These are phyloP conservation scores for Actinostola sp. DNA, from an alignment of 92 coral and sea anemone species.

Conservation along the genomic window DNA sequence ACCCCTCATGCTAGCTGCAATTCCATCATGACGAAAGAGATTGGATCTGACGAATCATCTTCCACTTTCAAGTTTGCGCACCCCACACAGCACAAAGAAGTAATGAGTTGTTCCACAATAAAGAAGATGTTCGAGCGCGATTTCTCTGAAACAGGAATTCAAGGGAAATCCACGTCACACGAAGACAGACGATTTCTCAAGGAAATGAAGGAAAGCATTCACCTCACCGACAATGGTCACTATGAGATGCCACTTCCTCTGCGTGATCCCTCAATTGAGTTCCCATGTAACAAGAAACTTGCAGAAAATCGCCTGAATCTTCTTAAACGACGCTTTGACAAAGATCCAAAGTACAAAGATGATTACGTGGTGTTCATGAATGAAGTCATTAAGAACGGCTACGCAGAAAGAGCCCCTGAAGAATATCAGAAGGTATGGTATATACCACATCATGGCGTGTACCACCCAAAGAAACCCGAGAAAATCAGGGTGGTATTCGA, in stretches of 20 bases:
- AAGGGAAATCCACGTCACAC: background rate
- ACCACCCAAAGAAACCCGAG: constrained; percentile 34
- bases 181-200: background rate
- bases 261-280: constrained; percentile 23
- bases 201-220: constrained; percentile 8
- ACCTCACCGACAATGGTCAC: constrained; percentile 20
- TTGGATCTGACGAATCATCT: no score
- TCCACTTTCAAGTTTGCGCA: no score
- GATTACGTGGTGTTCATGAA: constrained; percentile 45
- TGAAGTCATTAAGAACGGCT: constrained; percentile 41
- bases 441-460: constrained; percentile 39
- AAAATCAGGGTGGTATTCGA: constrained; percentile 36
- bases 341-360: constrained; percentile 28
- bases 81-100: background rate
- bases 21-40: no score
- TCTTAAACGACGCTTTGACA: constrained; percentile 29
- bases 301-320: constrained; percentile 28
- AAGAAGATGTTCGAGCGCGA: background rate
- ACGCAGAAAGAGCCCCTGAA: constrained; percentile 41
- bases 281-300: constrained; percentile 44
- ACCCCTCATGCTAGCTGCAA: no score
- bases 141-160: background rate
- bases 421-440: constrained; percentile 14
- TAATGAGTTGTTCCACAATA: background rate
- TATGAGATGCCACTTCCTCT: constrained; percentile 44